Conservation (phyloP, 2,888 invertebrate species). For the Taphrorychus bicolor region DNA sequence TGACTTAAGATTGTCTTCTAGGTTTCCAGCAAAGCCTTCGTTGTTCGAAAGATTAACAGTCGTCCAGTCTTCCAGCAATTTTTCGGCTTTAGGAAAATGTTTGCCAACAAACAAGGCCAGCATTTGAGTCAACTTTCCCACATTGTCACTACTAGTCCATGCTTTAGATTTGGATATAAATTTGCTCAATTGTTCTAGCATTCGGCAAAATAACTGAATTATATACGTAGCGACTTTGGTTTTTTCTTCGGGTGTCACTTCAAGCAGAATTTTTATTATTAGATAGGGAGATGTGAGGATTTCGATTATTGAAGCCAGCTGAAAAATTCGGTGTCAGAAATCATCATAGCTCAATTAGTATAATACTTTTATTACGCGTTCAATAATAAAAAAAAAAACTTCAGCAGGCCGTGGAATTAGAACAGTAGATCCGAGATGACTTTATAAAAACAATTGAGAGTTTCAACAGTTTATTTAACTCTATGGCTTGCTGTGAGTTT, state of each 20-base stretch:
- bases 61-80: slow-evolving; percentile 54
- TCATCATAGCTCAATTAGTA: too few species aligned
- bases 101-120: slow-evolving; percentile 46
- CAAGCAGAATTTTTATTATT: slow-evolving; percentile 51
- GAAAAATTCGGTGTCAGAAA: slow-evolving; percentile 22
- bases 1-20: slow-evolving; percentile 48
- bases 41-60: slow-evolving; percentile 32
- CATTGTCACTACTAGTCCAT: slow-evolving; percentile 42
- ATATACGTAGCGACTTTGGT: slow-evolving; percentile 61
- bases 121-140: slow-evolving; percentile 40
- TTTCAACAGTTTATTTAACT: too few species aligned
- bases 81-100: slow-evolving; percentile 56
- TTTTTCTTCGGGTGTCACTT: slow-evolving; percentile 44
- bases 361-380: too few species aligned
- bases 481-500: too few species aligned
- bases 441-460: too few species aligned
- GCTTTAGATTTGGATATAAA: slow-evolving; percentile 41
- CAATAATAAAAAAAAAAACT: too few species aligned
- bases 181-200: slow-evolving; percentile 45
- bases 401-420: too few species aligned
- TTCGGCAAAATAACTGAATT: slow-evolving; percentile 49
- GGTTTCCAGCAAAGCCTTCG: slow-evolving; percentile 16
- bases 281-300: slow-evolving; percentile 51
- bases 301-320: slow-evolving; percentile 53
- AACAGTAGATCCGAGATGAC: too few species aligned